A percentile compares a stretch with the other conserved stretches of the same genome.
Conservation (phyloP, 2,888 invertebrate species). For the Netelia virgata region DNA sequence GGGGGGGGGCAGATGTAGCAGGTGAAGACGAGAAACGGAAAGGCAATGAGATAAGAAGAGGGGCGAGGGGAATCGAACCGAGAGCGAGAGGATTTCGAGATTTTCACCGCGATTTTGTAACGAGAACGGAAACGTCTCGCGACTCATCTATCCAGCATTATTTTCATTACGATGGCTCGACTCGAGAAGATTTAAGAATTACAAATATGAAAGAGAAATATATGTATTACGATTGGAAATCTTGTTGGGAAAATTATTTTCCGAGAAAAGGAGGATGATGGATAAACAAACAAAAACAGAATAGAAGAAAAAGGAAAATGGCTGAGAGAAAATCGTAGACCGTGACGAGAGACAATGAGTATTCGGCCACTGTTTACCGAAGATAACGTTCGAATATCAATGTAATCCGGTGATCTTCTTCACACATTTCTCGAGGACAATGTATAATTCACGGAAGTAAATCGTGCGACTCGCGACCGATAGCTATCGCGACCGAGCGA, state of each 20-base stretch:
- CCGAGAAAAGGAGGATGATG: background rate
- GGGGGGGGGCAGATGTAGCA: conserved; percentile 35
- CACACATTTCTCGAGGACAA: conserved; percentile 7
- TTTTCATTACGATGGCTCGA: background rate
- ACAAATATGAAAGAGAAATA: background rate
- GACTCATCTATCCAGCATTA: background rate
- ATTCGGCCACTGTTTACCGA: background rate
- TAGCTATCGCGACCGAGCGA: background rate
- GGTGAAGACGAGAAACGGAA: conserved; percentile 63
- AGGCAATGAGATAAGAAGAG: conserved; percentile 47
- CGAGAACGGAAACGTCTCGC: background rate
- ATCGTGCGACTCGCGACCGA: background rate
- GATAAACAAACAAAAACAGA: background rate
- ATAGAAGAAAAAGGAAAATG: background rate
- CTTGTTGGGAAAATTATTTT: background rate
- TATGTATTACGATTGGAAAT: background rate
- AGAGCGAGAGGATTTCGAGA: conserved; percentile 40
- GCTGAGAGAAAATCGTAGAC: too few species aligned
- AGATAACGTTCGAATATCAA: conserved; percentile 1
- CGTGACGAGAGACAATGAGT: too few species aligned
- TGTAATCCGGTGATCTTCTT: background rate
- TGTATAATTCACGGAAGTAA: conserved; percentile 4
- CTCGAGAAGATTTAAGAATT: background rate
- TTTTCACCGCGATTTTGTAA: conserved; percentile 42
- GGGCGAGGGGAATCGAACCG: conserved; percentile 24